Evolutionary conservation across 2,113 vertebrate species (phyloP).

Genomic region (Parotia lawesii): DNA sequence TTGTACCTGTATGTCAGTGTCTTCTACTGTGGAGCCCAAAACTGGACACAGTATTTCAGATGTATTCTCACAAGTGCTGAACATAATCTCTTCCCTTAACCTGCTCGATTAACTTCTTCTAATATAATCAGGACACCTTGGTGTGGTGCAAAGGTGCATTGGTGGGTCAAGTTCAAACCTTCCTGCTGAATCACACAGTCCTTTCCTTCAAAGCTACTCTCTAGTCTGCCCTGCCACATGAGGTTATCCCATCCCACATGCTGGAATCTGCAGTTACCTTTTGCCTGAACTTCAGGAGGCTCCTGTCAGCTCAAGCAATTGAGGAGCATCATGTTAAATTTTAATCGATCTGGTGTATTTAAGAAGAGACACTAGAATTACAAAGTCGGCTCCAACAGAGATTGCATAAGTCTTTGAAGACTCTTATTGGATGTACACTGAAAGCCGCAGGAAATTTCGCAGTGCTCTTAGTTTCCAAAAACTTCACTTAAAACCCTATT

Average conservation of each 20-base stretch:
- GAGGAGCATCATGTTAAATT: background rate
- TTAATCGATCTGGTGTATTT: background rate
- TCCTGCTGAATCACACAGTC: background rate
- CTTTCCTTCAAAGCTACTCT: background rate
- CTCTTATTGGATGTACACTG: background rate
- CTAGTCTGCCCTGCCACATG: background rate
- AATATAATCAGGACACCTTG: background rate
- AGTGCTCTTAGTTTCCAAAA: background rate
- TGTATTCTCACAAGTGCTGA: background rate
- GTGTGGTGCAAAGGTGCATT: background rate
- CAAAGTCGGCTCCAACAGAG: background rate
- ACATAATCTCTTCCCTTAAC: background rate
- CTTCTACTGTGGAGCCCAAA: background rate
- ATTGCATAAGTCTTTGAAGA: background rate
- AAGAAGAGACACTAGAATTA: background rate
- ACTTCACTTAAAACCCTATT: background rate
- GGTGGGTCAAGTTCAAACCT: background rate
- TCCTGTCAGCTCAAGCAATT: background rate
- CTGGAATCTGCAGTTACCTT: background rate
- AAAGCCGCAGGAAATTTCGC: background rate
- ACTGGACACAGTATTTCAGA: background rate
- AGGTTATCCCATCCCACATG: background rate
- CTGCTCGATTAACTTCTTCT: background rate
- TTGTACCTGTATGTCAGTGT: background rate
- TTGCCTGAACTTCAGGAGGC: background rate